Conservation (phyloP, 2,113 vertebrate species). For the Siniperca chuatsi region DNA sequence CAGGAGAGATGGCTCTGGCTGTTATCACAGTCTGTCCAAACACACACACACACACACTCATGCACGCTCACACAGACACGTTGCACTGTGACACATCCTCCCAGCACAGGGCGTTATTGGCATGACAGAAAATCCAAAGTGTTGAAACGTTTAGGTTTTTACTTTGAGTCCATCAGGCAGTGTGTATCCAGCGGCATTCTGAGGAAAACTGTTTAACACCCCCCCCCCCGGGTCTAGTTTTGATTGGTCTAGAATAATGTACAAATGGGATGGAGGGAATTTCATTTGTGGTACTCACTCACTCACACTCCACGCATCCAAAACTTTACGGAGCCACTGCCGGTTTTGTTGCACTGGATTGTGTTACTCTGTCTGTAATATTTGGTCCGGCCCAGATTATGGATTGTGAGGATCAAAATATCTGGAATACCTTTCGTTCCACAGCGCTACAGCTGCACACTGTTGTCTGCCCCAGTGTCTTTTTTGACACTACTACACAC, state of each 20-base stretch:
- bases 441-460: neutral
- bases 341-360: neutral
- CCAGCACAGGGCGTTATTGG: no score
- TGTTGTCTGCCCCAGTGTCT: no score
- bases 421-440: neutral
- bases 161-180: neutral
- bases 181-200: no score
- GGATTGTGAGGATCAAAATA: neutral
- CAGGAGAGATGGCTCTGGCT: constrained; percentile 67
- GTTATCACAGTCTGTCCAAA: constrained; percentile 76
- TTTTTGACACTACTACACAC: no score
- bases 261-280: neutral
- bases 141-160: neutral
- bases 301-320: neutral
- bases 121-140: neutral
- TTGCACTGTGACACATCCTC: neutral
- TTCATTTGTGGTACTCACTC: neutral
- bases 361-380: neutral
- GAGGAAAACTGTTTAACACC: neutral
- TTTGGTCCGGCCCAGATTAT: neutral
- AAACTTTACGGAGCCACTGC: neutral
- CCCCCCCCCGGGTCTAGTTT: neutral
- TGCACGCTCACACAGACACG: constrained; percentile 13
- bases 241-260: neutral
- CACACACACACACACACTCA: constrained; percentile 35